phyloP scores from a whole-genome alignment of 2,113 vertebrate genomes.

The Bos taurus region ARS-UCD2.0 NC_037345.1:8073501-8074000 shows the following conservation, averaged over 20 bases:
- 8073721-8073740: neutral
- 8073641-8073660: neutral
- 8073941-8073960: neutral
- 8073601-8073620: neutral
- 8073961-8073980: neutral
- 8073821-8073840: neutral
- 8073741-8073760: neutral
- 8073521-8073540: neutral
- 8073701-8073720: neutral
- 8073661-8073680: neutral
- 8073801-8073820: neutral
- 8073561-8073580: neutral
- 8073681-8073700: neutral
- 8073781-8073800: neutral
- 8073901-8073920: neutral
- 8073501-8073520: neutral
- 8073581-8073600: neutral
- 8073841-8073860: neutral
- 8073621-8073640: neutral
- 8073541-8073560: neutral
- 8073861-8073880: neutral
- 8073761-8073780: neutral
- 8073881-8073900: neutral
- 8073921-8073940: neutral
- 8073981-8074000: neutral